These are phyloP conservation scores for Sebastes schlegelii DNA, from an alignment of 2,113 vertebrate species.

Conservation along the genomic window DNA sequence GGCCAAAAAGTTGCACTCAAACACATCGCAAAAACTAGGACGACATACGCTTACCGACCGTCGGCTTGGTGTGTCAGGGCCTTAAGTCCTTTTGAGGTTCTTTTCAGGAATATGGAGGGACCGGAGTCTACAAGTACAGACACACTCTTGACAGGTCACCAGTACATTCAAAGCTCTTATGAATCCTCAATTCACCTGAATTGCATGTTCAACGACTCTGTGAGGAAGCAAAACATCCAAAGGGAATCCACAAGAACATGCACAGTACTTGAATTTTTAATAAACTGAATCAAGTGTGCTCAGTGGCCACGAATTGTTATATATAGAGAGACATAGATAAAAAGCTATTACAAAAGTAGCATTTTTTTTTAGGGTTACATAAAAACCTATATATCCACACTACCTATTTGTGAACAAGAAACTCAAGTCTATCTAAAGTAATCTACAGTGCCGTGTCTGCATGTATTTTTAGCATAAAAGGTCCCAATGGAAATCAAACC, in stretches of 20 bases:
- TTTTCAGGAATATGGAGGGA: background rate
- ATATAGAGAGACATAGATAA: background rate
- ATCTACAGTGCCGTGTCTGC: background rate
- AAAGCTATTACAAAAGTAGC: background rate
- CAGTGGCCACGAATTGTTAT: background rate
- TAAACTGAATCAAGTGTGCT: background rate
- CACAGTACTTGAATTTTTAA: background rate
- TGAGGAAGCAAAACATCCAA: background rate
- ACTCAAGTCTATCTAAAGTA: conserved; percentile 16
- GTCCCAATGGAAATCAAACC: conserved; percentile 7
- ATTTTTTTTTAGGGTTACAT: background rate
- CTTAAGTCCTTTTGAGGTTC: background rate
- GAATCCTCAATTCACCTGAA: background rate
- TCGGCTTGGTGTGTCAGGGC: too few relatives aligned
- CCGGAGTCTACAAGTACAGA: background rate
- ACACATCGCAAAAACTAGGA: too few relatives aligned
- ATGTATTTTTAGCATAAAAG: conserved; percentile 19
- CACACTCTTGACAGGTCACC: background rate
- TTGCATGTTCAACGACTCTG: background rate
- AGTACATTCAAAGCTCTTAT: background rate
- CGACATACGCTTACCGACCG: too few relatives aligned
- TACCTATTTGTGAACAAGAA: background rate
- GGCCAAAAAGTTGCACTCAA: too few relatives aligned
- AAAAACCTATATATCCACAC: background rate
- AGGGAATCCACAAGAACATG: background rate